These are phyloP conservation scores for Tetragnatha montana DNA, from an alignment of 2,888 invertebrate genomes.

Conservation along the genomic window DNA sequence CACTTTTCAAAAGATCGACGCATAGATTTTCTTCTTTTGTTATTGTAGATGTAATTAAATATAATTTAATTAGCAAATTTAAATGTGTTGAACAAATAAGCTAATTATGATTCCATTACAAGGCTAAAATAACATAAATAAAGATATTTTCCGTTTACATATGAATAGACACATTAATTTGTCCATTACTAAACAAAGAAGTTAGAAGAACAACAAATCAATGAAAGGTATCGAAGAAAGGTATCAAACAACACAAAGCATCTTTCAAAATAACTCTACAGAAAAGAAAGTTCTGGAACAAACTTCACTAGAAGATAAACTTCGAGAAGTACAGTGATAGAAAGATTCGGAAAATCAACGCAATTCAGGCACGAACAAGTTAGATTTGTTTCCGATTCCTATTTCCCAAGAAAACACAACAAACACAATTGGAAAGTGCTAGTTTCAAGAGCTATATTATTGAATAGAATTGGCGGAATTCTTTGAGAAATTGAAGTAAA, in stretches of 20 bases:
- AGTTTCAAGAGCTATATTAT: slow-evolving; percentile 24
- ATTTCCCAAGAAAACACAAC: neutral
- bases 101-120: too few species aligned
- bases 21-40: too few species aligned
- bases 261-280: neutral
- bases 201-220: neutral
- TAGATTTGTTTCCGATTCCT: slow-evolving; percentile 34
- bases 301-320: slow-evolving; percentile 13
- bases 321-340: slow-evolving; percentile 19
- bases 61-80: too few species aligned
- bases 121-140: too few species aligned
- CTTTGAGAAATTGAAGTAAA: too few species aligned
- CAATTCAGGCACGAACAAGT: slow-evolving; percentile 46
- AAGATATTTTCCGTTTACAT: neutral
- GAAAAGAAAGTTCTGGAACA: slow-evolving; percentile 10
- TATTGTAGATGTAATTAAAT: too few species aligned
- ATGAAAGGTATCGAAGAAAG: neutral
- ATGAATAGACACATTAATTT: neutral
- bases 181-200: neutral
- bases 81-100: too few species aligned
- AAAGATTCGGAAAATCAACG: slow-evolving; percentile 27
- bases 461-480: neutral
- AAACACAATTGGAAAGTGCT: slow-evolving; percentile 11
- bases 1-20: too few species aligned
- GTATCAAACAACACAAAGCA: slow-evolving; percentile 4